Percentiles rank a stretch among this genome's conserved stretches.
Evolutionary conservation across 2,113 vertebrate species (phyloP).

Genomic region (Pteruthius melanotis): DNA sequence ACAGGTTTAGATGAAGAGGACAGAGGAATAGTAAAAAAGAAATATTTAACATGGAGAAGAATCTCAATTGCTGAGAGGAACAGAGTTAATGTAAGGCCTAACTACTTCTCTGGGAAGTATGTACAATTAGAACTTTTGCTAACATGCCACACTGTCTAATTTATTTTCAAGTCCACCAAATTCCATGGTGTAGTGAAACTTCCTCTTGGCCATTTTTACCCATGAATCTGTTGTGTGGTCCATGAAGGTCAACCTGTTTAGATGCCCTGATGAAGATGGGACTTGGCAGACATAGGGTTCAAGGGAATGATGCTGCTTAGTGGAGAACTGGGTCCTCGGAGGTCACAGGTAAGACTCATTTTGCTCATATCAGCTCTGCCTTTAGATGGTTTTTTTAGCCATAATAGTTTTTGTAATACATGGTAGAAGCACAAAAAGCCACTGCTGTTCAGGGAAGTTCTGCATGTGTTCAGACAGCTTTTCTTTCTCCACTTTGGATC

Average conservation of each 20-base stretch:
- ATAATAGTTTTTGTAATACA: neutral
- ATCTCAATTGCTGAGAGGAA: conserved; percentile 7
- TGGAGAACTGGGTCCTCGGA: neutral
- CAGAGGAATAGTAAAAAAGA: conserved; percentile 30
- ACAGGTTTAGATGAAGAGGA: conserved; percentile 52
- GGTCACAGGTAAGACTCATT: neutral
- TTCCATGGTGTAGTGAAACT: neutral
- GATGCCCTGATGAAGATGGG: neutral
- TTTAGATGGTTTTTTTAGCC: neutral
- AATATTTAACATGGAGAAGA: conserved; percentile 43
- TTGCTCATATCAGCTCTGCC: neutral
- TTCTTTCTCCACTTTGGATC: conserved; percentile 45
- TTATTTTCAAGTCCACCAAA: neutral
- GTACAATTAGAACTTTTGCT: conserved; percentile 24
- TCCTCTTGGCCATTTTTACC: neutral
- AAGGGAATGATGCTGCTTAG: neutral
- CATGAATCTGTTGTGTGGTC: neutral
- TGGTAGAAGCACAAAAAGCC: conserved; percentile 25
- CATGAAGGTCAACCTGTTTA: neutral
- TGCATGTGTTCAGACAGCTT: conserved; percentile 20
- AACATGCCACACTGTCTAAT: neutral
- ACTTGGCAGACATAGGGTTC: neutral
- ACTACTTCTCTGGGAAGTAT: neutral
- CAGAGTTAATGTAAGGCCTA: neutral
- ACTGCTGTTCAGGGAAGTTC: conserved; percentile 50